Percentiles rank a stretch among this genome's conserved stretches.
These are phyloP conservation scores for Edolisoma coerulescens DNA, from an alignment of 2,113 vertebrate species.

Conservation along the genomic window DNA sequence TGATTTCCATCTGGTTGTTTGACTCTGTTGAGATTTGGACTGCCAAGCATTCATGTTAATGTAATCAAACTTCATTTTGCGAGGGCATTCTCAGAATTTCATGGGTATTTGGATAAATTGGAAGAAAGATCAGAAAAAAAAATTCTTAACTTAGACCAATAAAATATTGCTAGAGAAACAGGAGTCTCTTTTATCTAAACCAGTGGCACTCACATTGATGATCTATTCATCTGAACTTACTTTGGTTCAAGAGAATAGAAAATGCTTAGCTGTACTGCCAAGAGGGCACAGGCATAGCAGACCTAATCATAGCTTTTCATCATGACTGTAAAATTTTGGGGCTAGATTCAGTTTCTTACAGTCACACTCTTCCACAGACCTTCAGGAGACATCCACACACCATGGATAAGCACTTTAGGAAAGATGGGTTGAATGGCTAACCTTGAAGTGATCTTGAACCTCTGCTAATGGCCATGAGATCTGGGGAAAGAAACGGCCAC, in stretches of 20 bases:
- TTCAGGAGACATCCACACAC: neutral
- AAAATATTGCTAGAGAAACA: neutral
- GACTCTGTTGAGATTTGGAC: neutral
- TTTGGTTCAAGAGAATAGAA: neutral
- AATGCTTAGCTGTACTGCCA: neutral
- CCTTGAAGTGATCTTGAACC: neutral
- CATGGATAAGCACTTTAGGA: neutral
- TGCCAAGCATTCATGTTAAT: neutral
- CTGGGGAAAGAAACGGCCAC: neutral
- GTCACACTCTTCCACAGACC: neutral
- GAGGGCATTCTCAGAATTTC: neutral
- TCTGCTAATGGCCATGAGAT: neutral
- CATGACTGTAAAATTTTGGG: neutral
- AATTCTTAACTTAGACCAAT: neutral
- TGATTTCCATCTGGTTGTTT: neutral
- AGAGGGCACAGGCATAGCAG: neutral
- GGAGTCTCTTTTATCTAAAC: neutral
- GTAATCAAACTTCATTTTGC: neutral
- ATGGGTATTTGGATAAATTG: neutral
- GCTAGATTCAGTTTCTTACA: neutral
- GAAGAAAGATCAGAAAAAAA: neutral
- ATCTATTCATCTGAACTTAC: neutral
- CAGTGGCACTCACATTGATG: neutral
- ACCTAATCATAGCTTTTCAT: accelerated
- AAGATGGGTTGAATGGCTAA: neutral